Evolutionary conservation across 1,140 invertebrate species (phyloP).

Genomic region (Lepidurus packardi): DNA sequence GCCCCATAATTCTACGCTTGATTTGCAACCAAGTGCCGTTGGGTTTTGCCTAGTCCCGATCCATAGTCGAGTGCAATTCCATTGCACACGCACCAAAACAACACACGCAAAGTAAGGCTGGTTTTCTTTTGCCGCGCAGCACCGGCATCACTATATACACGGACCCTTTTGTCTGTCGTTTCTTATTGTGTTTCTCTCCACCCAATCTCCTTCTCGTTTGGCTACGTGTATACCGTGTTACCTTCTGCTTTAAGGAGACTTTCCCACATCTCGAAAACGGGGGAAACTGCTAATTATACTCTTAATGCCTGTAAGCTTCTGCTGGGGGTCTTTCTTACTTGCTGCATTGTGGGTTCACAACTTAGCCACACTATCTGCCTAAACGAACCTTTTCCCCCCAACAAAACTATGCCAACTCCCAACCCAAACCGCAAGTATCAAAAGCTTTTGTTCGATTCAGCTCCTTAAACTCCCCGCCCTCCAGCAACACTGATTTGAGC

Average conservation of each 20-base stretch:
- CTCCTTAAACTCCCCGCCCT: too few species aligned
- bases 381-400: background rate
- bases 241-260: background rate
- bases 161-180: slow-evolving; percentile 1
- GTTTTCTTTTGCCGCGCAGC: background rate
- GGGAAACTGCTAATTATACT: slow-evolving; percentile 15
- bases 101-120: background rate
- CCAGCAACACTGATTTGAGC: too few species aligned
- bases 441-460: background rate
- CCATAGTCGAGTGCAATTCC: background rate
- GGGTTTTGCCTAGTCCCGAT: background rate
- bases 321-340: background rate
- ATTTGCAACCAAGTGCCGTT: slow-evolving; percentile 8
- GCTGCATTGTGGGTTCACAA: background rate
- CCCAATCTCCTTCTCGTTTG: background rate
- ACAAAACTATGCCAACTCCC: background rate
- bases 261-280: slow-evolving; percentile 15
- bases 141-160: background rate
- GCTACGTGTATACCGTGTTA: background rate
- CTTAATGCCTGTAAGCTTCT: slow-evolving; percentile 14
- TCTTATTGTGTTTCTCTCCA: background rate
- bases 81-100: background rate
- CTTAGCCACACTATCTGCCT: background rate
- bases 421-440: background rate
- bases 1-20: slow-evolving; percentile 10